A percentile compares a stretch with the other conserved stretches of the same genome.
phyloP scores from a whole-genome alignment of 2,113 vertebrate genomes.

The Nerophis ophidion region DNA sequence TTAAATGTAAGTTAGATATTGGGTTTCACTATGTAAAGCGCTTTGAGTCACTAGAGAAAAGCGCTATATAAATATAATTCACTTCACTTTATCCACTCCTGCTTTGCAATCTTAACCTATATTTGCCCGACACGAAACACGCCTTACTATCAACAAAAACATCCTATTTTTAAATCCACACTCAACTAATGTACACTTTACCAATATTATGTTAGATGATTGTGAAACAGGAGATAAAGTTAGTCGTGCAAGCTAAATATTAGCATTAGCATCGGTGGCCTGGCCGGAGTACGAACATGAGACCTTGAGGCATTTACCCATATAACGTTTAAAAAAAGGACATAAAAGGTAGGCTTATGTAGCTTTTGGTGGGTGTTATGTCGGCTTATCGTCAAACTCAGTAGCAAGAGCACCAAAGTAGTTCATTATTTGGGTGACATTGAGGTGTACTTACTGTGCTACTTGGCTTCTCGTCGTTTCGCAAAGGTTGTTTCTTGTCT shows the following conservation, averaged over 20 bases:
- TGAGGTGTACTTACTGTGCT: constrained; percentile 49
- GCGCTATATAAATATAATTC: no score
- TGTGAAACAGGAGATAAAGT: not conserved
- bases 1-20: no score
- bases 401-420: not conserved
- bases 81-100: no score
- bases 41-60: no score
- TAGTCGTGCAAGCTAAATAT: not conserved
- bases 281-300: constrained; percentile 23
- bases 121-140: no score
- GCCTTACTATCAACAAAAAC: no score
- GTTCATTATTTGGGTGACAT: constrained; percentile 24
- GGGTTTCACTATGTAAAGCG: no score
- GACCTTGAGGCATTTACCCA: constrained; percentile 5
- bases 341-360: fast-evolving
- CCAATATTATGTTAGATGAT: not conserved
- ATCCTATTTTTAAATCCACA: no score
- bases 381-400: fast-evolving
- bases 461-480: not conserved
- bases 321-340: not conserved
- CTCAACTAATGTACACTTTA: no score
- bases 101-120: no score
- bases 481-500: not conserved
- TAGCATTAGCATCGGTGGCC: constrained; percentile 26
- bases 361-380: fast-evolving